Evolutionary conservation across 2,888 invertebrate genomes (phyloP).

Genomic region (Eristalinus sepulchralis): DNA sequence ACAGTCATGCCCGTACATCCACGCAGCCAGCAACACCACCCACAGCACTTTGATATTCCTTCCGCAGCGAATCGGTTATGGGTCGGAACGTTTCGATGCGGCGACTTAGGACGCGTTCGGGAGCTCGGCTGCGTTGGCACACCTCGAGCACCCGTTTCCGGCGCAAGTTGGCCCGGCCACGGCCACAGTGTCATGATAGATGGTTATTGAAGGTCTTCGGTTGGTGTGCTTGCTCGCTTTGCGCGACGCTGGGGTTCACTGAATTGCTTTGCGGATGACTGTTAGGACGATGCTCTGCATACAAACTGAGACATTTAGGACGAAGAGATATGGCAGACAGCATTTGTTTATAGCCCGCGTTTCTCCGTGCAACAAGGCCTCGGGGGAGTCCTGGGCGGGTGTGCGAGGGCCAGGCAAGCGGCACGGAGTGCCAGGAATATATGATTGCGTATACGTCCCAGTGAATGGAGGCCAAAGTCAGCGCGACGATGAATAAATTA

Average conservation of each 20-base stretch:
- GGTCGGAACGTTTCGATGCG: slow-evolving; percentile 23
- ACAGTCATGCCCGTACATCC: slow-evolving; percentile 11
- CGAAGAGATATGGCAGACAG: slow-evolving; percentile 49
- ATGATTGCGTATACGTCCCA: slow-evolving; percentile 42
- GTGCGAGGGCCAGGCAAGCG: neutral
- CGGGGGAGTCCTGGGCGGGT: neutral
- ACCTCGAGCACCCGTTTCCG: neutral
- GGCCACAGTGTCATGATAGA: slow-evolving; percentile 32
- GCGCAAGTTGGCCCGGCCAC: neutral
- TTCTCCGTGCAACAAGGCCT: neutral
- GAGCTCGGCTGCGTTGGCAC: neutral
- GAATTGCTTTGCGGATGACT: slow-evolving; percentile 55
- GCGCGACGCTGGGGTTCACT: slow-evolving; percentile 17
- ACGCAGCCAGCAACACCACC: neutral
- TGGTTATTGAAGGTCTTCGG: slow-evolving; percentile 41
- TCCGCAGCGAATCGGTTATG: slow-evolving; percentile 60
- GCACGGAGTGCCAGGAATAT: slow-evolving; percentile 33
- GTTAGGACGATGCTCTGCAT: slow-evolving; percentile 55
- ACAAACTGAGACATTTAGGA: slow-evolving; percentile 61
- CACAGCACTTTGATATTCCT: slow-evolving; percentile 46
- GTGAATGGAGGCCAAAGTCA: neutral
- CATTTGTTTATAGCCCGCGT: slow-evolving; percentile 37
- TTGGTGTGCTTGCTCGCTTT: slow-evolving; percentile 19
- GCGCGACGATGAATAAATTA: slow-evolving; percentile 55
- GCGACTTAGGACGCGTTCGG: neutral